Evolutionary conservation across 2,888 invertebrate genomes (phyloP).

Genomic region (Caenorhabditis doughertyi): DNA sequence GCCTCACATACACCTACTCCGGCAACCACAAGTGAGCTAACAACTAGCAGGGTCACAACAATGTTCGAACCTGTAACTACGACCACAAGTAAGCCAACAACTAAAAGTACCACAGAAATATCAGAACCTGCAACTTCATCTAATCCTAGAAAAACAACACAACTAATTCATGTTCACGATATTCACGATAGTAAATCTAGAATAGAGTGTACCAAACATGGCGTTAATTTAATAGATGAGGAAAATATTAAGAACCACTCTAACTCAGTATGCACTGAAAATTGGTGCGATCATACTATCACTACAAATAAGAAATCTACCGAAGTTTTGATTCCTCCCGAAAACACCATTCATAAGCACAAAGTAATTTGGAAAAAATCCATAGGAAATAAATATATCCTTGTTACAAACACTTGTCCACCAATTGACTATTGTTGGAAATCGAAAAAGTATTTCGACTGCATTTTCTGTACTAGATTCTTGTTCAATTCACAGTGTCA

Average conservation of each 20-base stretch:
- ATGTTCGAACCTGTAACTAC: not conserved
- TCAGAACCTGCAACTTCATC: no score
- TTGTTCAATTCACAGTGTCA: not conserved
- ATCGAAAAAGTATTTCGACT: not conserved
- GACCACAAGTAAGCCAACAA: not conserved
- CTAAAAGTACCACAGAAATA: not conserved
- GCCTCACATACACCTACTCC: no score
- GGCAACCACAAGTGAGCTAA: no score
- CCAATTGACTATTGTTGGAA: not conserved
- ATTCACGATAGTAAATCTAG: not conserved
- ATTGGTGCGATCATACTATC: not conserved
- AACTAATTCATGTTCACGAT: not conserved
- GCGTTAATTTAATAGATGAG: slow-evolving; percentile 3
- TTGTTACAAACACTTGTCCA: not conserved
- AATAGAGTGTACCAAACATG: not conserved
- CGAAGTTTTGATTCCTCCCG: not conserved
- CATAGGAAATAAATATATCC: not conserved
- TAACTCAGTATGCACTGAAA: slow-evolving; percentile 11
- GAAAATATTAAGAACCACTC: not conserved
- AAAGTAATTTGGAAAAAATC: slow-evolving; percentile 16
- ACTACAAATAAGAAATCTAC: not conserved
- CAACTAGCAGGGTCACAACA: not conserved
- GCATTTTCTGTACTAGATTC: not conserved
- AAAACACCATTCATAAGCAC: slow-evolving; percentile 5
- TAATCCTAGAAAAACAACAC: no score